A percentile compares a stretch with the other conserved stretches of the same genome.
Conservation (phyloP, 2,113 vertebrate species). For the Dasyurus viverrinus region DNA sequence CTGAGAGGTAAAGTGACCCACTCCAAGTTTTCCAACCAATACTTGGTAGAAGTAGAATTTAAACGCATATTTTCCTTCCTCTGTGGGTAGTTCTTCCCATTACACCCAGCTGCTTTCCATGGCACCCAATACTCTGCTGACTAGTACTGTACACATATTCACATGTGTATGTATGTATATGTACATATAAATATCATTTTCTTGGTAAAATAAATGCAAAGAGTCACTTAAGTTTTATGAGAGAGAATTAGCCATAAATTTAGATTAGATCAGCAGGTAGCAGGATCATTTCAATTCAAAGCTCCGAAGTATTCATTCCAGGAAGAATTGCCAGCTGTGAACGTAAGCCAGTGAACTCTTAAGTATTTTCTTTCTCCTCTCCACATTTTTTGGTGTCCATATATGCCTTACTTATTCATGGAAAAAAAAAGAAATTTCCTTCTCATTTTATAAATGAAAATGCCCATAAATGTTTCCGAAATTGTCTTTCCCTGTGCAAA, state of each 20-base stretch:
- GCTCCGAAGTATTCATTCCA: slow-evolving; percentile 42
- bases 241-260: slow-evolving; percentile 40
- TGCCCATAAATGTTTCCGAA: slow-evolving; percentile 39
- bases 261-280: slow-evolving; percentile 46
- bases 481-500: slow-evolving; percentile 57
- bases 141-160: background rate
- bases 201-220: slow-evolving; percentile 61
- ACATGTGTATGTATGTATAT: background rate
- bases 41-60: background rate
- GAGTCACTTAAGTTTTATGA: slow-evolving; percentile 13
- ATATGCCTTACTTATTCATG: slow-evolving; percentile 26
- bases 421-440: slow-evolving; percentile 55
- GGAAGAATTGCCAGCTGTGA: slow-evolving; percentile 28
- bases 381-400: background rate
- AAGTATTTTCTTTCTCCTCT: background rate
- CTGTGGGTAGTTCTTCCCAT: background rate
- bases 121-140: background rate
- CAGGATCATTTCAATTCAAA: slow-evolving; percentile 39
- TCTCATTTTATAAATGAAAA: slow-evolving; percentile 59
- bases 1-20: background rate
- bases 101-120: background rate
- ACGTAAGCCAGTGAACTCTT: slow-evolving; percentile 5
- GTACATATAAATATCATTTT: background rate
- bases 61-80: background rate
- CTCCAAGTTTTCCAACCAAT: background rate